Evolutionary conservation across 1,140 invertebrate genomes (phyloP).

Genomic region (Brevipalpus yothersi): DNA sequence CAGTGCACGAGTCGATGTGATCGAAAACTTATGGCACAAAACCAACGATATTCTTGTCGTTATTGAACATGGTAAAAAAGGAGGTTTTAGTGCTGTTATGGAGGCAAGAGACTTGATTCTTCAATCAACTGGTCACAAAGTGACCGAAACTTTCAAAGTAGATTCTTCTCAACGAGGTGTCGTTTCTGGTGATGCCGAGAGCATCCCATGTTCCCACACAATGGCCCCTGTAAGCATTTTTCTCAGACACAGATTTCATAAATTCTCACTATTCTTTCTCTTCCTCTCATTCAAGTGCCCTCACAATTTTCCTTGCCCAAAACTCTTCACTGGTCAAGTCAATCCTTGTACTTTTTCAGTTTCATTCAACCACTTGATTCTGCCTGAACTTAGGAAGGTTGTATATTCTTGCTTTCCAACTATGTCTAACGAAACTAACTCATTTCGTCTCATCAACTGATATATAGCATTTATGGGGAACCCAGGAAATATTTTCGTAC

Average conservation of each 20-base stretch:
- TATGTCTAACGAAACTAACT: background rate
- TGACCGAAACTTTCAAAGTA: slow-evolving; percentile 22
- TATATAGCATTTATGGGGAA: slow-evolving; percentile 15
- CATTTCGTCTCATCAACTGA: background rate
- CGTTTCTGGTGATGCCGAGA: background rate
- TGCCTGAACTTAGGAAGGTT: background rate
- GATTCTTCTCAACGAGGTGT: slow-evolving; percentile 2
- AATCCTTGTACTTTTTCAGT: slow-evolving; percentile 52
- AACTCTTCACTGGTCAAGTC: slow-evolving; percentile 24
- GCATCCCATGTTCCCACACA: slow-evolving; percentile 24
- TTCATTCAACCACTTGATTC: slow-evolving; percentile 30
- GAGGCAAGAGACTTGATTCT: slow-evolving; percentile 23
- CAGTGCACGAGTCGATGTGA: slow-evolving; percentile 34
- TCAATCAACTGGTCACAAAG: slow-evolving; percentile 26
- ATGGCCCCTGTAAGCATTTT: slow-evolving; percentile 39
- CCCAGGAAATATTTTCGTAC: slow-evolving; percentile 38
- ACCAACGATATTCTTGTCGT: slow-evolving; percentile 54
- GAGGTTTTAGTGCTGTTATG: slow-evolving; percentile 33
- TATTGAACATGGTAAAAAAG: slow-evolving; percentile 52
- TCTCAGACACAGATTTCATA: background rate
- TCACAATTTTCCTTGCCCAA: slow-evolving; percentile 46
- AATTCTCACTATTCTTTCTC: background rate
- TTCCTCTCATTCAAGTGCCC: slow-evolving; percentile 36
- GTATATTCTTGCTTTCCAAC: background rate
- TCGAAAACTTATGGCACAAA: slow-evolving; percentile 61